These are phyloP conservation scores for Anomalospiza imberbis DNA, from an alignment of 2,797 vertebrate species.

Conservation along the genomic window DNA sequence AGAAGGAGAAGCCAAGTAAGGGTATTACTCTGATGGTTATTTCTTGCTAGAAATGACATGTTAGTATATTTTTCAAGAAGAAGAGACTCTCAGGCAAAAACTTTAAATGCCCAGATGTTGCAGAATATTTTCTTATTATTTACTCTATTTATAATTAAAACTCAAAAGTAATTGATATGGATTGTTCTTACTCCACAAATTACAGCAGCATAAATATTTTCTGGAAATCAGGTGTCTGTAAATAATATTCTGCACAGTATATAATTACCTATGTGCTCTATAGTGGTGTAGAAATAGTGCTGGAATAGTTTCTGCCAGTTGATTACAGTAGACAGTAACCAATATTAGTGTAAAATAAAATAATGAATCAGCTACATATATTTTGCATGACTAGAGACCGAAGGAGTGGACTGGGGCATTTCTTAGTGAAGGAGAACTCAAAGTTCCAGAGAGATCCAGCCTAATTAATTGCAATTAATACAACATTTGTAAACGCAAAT, in stretches of 20 bases:
- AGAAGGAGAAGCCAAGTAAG: not conserved
- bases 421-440: not conserved
- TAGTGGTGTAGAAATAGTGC: not conserved
- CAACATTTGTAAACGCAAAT: not conserved
- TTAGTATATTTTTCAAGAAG: not conserved
- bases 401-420: not conserved
- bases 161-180: not conserved
- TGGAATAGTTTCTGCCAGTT: not conserved
- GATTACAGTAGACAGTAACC: not conserved
- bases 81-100: not conserved
- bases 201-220: not conserved
- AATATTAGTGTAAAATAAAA: not conserved
- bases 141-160: not conserved
- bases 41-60: conserved; percentile 25
- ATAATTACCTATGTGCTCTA: not conserved
- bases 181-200: not conserved
- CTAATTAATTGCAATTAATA: not conserved
- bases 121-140: not conserved
- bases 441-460: not conserved
- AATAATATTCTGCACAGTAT: not conserved
- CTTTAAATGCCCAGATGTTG: not conserved
- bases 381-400: not conserved
- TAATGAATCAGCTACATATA: not conserved
- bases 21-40: not conserved
- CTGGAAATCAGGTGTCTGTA: not conserved